Evolutionary conservation across 2,888 invertebrate species (phyloP).

Genomic region (Rhimphoctona megacephalus): DNA sequence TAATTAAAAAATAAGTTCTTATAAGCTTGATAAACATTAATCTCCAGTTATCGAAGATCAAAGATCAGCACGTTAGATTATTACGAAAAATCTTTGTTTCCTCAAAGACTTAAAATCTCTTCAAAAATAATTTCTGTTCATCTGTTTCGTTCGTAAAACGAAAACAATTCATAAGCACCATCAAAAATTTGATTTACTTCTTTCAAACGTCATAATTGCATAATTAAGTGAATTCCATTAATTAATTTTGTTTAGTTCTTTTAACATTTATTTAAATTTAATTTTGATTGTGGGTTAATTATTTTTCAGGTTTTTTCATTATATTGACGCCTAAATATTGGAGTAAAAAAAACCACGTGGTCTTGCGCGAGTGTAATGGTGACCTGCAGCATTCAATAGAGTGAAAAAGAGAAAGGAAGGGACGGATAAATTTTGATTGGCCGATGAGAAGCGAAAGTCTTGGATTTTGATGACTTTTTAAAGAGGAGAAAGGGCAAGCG

Average conservation of each 20-base stretch:
- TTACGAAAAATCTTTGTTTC: not conserved
- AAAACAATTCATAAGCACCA: not conserved
- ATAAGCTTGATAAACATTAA: not conserved
- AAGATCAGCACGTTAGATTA: not conserved
- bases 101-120: not conserved
- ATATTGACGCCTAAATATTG: not conserved
- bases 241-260: not conserved
- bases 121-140: too few species aligned
- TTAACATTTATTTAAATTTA: not conserved
- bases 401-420: not conserved
- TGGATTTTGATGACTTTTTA: not conserved
- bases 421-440: constrained; percentile 12
- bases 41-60: constrained; percentile 2
- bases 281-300: not conserved
- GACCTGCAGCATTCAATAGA: not conserved
- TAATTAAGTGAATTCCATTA: not conserved
- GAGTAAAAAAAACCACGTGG: not conserved
- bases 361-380: not conserved
- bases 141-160: not conserved
- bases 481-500: not conserved
- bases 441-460: constrained; percentile 31
- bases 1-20: not conserved
- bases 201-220: not conserved
- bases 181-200: not conserved
- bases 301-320: not conserved